Base-by-base conservation (phyloP, 37 sponge, comb jelly and placozoan genomes). In the Hormiphora californensis region DNA sequence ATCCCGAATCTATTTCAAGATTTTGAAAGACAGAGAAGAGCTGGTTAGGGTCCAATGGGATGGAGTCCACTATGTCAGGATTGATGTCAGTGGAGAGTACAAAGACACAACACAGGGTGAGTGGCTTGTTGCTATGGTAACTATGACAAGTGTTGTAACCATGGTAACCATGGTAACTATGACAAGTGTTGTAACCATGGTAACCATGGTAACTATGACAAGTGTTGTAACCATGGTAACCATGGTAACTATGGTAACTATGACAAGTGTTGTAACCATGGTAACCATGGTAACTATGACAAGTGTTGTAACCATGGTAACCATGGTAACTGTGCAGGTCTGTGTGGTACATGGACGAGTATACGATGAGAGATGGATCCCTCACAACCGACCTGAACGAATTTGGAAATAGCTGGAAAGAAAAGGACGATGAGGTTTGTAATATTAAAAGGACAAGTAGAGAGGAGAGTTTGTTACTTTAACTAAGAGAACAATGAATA, bases 301-400 rank as follows among this genome's bases (percentile, higher is more conserved):
- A n/a, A n/a, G n/a, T n/a, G n/a, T n/a, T n/a, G n/a, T n/a, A n/a
- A n/a, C n/a, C n/a, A n/a, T n/a, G n/a, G n/a, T n/a, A n/a, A n/a
- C n/a, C n/a, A n/a, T n/a, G n/a, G n/a, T n/a, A n/a, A n/a, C n/a
- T n/a, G n/a, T n/a, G n/a, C n/a, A 30, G 61, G 61, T 21, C 27
- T 57, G 61, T 57, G 61, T 57, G 61, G 61, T 5, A 57, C 61
- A 5, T 57, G 61, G 61, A 57, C 61, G 61, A 57, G 23, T 57
- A 57, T 30, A 25, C n/a, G 61, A 57, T 30, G n/a, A 57, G 61
- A 57, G 61, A 57, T 5, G 61, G 61, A 57, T 23, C 23, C 3
- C 9, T 57, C 61, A 57, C 61, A 21, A 12, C n/a, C 61, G 61
- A 57, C 23, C 61, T 57, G n/a, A 57, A 57, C n/a, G 17, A 57